phyloP scores from a whole-genome alignment of 2,797 vertebrate genomes.

The Trichosurus vulpecula region DNA sequence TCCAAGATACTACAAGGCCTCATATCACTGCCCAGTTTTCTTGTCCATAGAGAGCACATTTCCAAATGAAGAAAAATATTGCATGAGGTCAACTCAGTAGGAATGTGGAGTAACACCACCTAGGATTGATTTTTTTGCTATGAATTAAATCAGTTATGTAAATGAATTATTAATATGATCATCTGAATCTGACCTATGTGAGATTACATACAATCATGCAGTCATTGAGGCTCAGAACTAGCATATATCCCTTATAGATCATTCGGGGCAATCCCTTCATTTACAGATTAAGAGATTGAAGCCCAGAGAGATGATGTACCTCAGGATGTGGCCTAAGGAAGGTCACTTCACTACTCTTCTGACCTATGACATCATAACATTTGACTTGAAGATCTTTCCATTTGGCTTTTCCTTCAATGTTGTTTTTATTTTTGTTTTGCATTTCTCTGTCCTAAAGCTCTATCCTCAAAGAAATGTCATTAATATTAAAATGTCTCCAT shows the following conservation, averaged over 20 bases:
- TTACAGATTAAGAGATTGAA: background rate
- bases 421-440: background rate
- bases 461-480: background rate
- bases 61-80: background rate
- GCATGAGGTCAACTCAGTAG: background rate
- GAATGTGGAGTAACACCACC: background rate
- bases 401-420: background rate
- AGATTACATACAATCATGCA: background rate
- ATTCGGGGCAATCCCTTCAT: background rate
- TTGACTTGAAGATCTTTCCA: background rate
- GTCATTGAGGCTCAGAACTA: background rate
- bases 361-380: background rate
- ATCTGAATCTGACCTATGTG: background rate
- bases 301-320: background rate
- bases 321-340: background rate
- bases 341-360: background rate
- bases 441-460: background rate
- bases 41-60: background rate
- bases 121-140: background rate
- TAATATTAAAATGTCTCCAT: too few species aligned
- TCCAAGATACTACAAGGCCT: too few species aligned
- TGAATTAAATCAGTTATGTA: background rate
- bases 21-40: too few species aligned
- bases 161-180: background rate
- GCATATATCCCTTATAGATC: background rate